A percentile compares a stretch with the other conserved stretches of the same genome.
phyloP scores from a whole-genome alignment of 2,113 vertebrate genomes.

The Hemiscyllium ocellatum region DNA sequence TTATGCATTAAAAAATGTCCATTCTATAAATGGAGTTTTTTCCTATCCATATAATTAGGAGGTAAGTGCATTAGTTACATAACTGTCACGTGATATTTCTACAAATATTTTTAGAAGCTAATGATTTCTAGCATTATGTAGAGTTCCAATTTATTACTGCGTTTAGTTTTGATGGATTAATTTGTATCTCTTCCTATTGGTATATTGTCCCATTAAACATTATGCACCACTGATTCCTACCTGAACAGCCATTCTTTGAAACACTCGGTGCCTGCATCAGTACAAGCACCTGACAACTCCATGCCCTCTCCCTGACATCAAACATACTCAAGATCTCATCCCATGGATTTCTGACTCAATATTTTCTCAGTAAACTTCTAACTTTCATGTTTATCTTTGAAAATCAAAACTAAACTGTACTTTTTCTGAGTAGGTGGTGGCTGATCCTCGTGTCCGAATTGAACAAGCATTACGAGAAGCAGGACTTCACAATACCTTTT shows the following conservation, averaged over 20 bases:
- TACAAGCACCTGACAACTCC: neutral
- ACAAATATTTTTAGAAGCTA: neutral
- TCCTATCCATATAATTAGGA: neutral
- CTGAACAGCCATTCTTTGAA: constrained; percentile 1
- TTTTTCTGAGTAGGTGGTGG: constrained; percentile 70
- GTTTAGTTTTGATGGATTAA: neutral
- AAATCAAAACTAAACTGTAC: neutral
- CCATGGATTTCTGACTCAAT: neutral
- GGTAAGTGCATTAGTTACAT: neutral
- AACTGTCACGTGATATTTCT: neutral
- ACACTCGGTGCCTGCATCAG: neutral
- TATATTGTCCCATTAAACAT: neutral
- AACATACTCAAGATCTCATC: neutral
- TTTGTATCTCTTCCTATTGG: neutral
- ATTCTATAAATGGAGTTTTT: neutral
- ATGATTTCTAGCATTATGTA: neutral
- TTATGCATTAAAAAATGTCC: neutral
- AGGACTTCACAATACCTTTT: constrained; percentile 72
- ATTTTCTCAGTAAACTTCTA: constrained; percentile 19
- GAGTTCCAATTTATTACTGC: neutral
- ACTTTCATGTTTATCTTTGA: constrained; percentile 20
- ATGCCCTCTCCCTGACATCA: neutral
- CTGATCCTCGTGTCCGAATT: constrained; percentile 76
- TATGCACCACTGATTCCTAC: neutral
- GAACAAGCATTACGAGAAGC: constrained; percentile 79